Conservation (phyloP, 2,113 vertebrate species). For the Taurulus bubalis region DNA sequence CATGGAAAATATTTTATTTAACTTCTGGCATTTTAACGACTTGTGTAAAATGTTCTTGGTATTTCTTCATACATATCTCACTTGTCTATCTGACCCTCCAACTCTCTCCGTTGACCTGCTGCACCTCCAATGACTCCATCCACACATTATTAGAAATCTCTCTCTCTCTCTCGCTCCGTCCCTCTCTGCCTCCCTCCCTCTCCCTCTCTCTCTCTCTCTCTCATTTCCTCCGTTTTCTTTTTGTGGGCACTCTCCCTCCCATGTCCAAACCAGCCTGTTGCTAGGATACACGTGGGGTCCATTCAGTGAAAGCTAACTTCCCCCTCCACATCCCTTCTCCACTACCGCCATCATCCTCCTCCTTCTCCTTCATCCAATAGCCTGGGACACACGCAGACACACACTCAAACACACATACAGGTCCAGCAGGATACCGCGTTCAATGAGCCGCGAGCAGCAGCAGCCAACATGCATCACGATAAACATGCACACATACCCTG, state of each 20-base stretch:
- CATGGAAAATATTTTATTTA: neutral
- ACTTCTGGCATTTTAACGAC: neutral
- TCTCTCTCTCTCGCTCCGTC: conserved; percentile 4
- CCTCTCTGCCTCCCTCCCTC: neutral
- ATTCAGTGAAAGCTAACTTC: conserved; percentile 65
- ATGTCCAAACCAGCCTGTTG: conserved; percentile 68
- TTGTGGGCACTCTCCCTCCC: conserved; percentile 58
- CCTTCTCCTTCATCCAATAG: conserved; percentile 25
- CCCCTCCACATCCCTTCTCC: conserved; percentile 36
- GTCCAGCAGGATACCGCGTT: conserved; percentile 22
- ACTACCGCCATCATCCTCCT: conserved; percentile 8
- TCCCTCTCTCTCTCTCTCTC: neutral
- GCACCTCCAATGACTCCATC: conserved; percentile 36
- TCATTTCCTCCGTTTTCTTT: conserved; percentile 46
- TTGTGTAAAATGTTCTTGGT: neutral
- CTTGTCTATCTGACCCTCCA: conserved; percentile 12
- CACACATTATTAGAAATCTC: conserved; percentile 27
- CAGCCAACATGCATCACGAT: conserved; percentile 32
- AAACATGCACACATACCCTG: neutral
- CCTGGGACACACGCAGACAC: conserved; percentile 29
- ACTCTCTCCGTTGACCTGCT: conserved; percentile 36
- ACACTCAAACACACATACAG: conserved; percentile 35
- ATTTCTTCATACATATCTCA: neutral
- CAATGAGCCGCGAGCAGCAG: conserved; percentile 8
- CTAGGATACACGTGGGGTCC: conserved; percentile 81